A percentile compares a stretch with the other conserved stretches of the same genome.
These are phyloP conservation scores for Entelurus aequoreus DNA, from an alignment of 2,113 vertebrate species.

Conservation along the genomic window DNA sequence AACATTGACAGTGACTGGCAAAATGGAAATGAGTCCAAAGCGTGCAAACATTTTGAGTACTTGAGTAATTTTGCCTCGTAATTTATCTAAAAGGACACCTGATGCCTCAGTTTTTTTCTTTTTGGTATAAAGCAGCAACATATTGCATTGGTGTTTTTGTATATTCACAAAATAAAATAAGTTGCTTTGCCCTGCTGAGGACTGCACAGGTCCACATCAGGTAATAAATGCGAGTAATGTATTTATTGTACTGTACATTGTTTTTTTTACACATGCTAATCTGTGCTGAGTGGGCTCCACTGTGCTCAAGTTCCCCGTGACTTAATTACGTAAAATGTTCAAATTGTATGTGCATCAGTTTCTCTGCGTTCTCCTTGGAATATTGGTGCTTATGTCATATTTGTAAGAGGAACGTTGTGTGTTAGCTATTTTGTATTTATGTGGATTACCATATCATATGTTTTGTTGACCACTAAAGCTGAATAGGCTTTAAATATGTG, in stretches of 20 bases:
- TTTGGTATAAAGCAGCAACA: not conserved
- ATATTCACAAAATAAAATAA: not conserved
- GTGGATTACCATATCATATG: slow-evolving; percentile 12
- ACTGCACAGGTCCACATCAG: slow-evolving; percentile 13
- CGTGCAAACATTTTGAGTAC: not conserved
- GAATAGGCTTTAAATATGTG: slow-evolving; percentile 19
- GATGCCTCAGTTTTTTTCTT: slow-evolving; percentile 15
- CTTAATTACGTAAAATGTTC: slow-evolving; percentile 5
- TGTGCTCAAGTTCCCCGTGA: slow-evolving; percentile 11
- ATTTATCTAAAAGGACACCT: slow-evolving; percentile 20
- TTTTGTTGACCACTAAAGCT: slow-evolving; percentile 11
- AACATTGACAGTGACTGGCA: slow-evolving; percentile 10
- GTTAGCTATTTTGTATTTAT: slow-evolving; percentile 24
- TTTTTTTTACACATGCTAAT: slow-evolving; percentile 8
- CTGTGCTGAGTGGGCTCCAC: slow-evolving; percentile 8
- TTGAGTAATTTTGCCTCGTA: slow-evolving; percentile 7
- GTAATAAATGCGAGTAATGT: slow-evolving; percentile 12
- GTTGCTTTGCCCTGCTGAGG: not conserved
- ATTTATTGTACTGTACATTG: slow-evolving; percentile 9
- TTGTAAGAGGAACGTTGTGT: slow-evolving; percentile 4
- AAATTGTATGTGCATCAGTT: slow-evolving; percentile 2
- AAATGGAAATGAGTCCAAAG: not conserved
- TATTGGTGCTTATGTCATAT: slow-evolving; percentile 15
- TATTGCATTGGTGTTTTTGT: slow-evolving; percentile 4
- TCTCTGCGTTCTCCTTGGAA: slow-evolving; percentile 2